Percentiles rank a stretch among this genome's conserved stretches.
Evolutionary conservation across 2,113 vertebrate genomes (phyloP).

Genomic region (Falco punctatus): DNA sequence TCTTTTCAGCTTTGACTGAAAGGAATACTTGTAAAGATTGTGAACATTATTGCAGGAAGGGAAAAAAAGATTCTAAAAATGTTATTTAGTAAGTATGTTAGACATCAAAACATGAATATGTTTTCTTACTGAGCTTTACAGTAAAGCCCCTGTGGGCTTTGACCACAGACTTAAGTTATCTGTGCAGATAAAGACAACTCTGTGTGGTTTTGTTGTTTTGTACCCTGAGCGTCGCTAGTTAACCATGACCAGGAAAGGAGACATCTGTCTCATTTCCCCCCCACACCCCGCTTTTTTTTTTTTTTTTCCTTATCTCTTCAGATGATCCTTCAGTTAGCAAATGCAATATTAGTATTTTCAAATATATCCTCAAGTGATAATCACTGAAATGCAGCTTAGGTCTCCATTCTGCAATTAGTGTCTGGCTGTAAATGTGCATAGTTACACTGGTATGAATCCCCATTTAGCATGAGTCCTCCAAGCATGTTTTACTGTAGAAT

Average conservation of each 20-base stretch:
- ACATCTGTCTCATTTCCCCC: background rate
- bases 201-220: conserved; percentile 16
- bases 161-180: conserved; percentile 48
- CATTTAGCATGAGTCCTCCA: background rate
- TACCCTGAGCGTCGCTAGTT: background rate
- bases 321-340: background rate
- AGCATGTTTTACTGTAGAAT: background rate
- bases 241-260: background rate
- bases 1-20: background rate
- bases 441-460: background rate
- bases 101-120: background rate
- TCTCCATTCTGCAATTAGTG: background rate
- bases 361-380: background rate
- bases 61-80: background rate
- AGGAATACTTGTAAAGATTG: conserved; percentile 6
- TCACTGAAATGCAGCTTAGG: background rate
- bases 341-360: background rate
- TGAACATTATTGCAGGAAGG: background rate
- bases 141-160: conserved; percentile 19
- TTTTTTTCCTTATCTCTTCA: background rate
- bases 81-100: background rate
- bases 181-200: conserved; percentile 24
- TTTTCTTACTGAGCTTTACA: conserved; percentile 35
- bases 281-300: too few relatives aligned
- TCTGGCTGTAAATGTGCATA: background rate